Percentiles rank a stretch among this genome's conserved stretches.
These are phyloP conservation scores for Agelastica alni DNA, from an alignment of 2,888 invertebrate genomes.

Conservation along the genomic window DNA sequence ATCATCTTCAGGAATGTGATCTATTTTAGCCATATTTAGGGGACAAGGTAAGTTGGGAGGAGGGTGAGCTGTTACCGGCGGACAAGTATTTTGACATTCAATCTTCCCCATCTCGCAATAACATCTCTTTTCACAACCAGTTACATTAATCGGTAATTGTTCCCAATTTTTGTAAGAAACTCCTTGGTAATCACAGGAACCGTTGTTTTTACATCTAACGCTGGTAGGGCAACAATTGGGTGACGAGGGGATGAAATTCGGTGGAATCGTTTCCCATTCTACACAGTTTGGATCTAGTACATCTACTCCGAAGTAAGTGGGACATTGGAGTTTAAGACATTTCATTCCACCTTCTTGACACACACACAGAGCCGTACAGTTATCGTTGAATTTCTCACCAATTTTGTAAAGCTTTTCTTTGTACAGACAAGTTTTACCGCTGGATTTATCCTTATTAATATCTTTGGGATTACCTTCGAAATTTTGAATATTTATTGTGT, in stretches of 20 bases:
- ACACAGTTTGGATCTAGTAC: conserved; percentile 82
- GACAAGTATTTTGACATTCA: conserved; percentile 81
- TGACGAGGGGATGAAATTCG: conserved; percentile 68
- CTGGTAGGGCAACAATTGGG: conserved; percentile 83
- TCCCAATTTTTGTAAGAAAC: conserved; percentile 75
- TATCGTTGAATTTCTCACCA: conserved; percentile 80
- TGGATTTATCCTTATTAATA: conserved; percentile 33
- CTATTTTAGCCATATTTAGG: conserved; percentile 67
- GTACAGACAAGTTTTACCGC: conserved; percentile 46
- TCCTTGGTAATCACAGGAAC: conserved; percentile 78
- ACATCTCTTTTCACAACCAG: conserved; percentile 84
- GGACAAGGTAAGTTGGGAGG: conserved; percentile 76
- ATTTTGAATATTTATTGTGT: conserved; percentile 45
- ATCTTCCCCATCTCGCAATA: conserved; percentile 87
- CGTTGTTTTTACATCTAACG: conserved; percentile 78
- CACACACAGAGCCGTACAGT: conserved; percentile 77
- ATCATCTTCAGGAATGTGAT: conserved; percentile 73
- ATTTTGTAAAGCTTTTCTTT: conserved; percentile 50
- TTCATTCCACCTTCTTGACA: conserved; percentile 73
- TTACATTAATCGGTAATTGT: conserved; percentile 76
- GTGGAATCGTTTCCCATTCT: conserved; percentile 83
- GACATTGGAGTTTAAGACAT: conserved; percentile 81
- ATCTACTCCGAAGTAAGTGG: conserved; percentile 84
- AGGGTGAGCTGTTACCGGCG: conserved; percentile 75
- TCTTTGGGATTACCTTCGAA: conserved; percentile 24